Evolutionary conservation across 2,797 vertebrate species (phyloP).

Genomic region (Manis crassicaudata): DNA sequence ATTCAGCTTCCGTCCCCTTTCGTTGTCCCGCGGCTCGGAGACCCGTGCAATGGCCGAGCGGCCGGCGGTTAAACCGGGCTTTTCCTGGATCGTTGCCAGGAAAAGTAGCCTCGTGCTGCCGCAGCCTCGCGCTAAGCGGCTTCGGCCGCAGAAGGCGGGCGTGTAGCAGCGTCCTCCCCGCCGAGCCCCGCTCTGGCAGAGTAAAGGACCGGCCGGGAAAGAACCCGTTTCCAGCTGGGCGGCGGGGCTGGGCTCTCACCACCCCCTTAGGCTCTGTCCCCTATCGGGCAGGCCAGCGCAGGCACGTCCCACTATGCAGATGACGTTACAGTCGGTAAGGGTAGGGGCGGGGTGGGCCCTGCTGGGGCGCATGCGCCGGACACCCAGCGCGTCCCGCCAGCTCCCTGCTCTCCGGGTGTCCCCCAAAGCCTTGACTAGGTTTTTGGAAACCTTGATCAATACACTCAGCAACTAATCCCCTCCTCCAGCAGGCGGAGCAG

Average conservation of each 20-base stretch:
- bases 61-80: neutral
- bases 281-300: rapidly evolving
- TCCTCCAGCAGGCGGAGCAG: constrained; percentile 64
- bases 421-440: neutral
- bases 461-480: neutral
- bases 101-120: neutral
- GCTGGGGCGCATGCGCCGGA: constrained; percentile 48
- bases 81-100: neutral
- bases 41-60: neutral
- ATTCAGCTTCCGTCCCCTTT: neutral
- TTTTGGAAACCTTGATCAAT: neutral
- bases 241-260: neutral
- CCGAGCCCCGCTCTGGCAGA: neutral
- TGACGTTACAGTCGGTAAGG: neutral
- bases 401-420: rapidly evolving
- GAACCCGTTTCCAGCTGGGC: neutral
- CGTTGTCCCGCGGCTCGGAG: neutral
- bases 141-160: too few relatives aligned
- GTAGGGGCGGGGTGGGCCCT: rapidly evolving
- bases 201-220: neutral
- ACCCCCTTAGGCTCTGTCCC: constrained; percentile 52
- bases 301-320: rapidly evolving
- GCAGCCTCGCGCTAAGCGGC: neutral
- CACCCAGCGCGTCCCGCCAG: rapidly evolving
- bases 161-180: neutral